Evolutionary conservation across 2,797 vertebrate genomes (phyloP), one percentile per base, ranked within the genome.

Genomic region (Karalla daura): DNA sequence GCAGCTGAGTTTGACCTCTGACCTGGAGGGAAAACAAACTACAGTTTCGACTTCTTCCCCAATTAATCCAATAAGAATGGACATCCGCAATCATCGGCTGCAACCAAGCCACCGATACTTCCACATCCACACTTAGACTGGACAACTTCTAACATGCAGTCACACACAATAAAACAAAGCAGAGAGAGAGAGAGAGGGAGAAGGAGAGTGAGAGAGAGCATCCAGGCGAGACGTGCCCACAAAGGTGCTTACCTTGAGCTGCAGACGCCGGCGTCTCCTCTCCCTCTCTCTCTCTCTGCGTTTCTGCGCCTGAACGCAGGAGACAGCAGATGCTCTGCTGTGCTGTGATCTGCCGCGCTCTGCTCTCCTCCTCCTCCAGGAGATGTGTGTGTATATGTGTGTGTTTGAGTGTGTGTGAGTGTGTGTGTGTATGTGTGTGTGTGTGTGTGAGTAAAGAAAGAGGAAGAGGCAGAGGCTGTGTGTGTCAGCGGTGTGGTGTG

Each of bases 191-290:
- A n/a, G n/a, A n/a, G n/a, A n/a, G n/a, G n/a, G n/a, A n/a, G n/a
- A n/a, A n/a, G n/a, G n/a, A n/a, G n/a, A n/a, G n/a, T n/a, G n/a
- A n/a, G n/a, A 7, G 14, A 14, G 65, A 43, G 54, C 50, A 14
- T 14, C 62, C 61, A 28, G 50, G 35, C 9, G 54, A 62, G 52
- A 13, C 13, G 35, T 55, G 51, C 23, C 51, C 21, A 51, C 39
- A 39, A 76, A 68, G 69, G 65, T 65, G 32, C 72, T 75, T 80
- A 86, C 88, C 86, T 66, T 56, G 54, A 63, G 74, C 62, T 4
- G 51, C 47, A 7, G 12, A 52, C 55, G 17, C 60, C 14, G 39
- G 52, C 20, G 5, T 59, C 72, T 70, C 46, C 61, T 70, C 44
- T 63, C 54, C 30, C 54, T 46, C n/a, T n/a, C n/a, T n/a, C n/a